Percentiles rank a stretch among this genome's conserved stretches.
phyloP scores from a whole-genome alignment of 2,113 vertebrate genomes.

The Bufo bufo region DNA sequence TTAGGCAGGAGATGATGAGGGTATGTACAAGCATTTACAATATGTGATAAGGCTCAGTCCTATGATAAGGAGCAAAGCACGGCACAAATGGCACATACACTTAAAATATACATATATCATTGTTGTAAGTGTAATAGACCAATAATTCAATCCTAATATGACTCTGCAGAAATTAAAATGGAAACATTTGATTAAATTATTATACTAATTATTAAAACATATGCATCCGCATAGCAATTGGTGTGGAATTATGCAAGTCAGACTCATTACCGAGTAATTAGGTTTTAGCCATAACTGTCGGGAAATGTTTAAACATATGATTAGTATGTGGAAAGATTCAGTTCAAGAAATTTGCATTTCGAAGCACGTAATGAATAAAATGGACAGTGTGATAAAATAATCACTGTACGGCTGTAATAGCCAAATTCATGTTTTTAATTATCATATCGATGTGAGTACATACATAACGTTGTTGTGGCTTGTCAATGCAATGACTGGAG shows the following conservation, averaged over 20 bases:
- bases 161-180: constrained; percentile 14
- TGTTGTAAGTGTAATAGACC: not conserved
- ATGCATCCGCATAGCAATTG: constrained; percentile 50
- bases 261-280: constrained; percentile 58
- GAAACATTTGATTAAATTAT: constrained; percentile 34
- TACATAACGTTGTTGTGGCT: constrained; percentile 11
- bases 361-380: constrained; percentile 50
- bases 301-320: constrained; percentile 57
- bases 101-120: not conserved
- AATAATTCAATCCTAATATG: not conserved
- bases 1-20: no score
- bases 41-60: not conserved
- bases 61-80: not conserved
- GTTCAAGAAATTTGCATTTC: constrained; percentile 53
- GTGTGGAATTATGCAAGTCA: constrained; percentile 55
- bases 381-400: constrained; percentile 46
- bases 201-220: constrained; percentile 51
- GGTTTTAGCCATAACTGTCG: constrained; percentile 55
- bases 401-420: constrained; percentile 17
- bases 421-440: constrained; percentile 40
- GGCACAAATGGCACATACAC: not conserved
- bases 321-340: constrained; percentile 46
- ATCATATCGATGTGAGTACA: constrained; percentile 40
- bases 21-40: not conserved
- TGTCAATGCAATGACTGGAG: no score